Percentiles rank a stretch among this genome's conserved stretches.
These are phyloP conservation scores for Siphamia tubifer DNA, from an alignment of 2,113 vertebrate genomes.

Conservation along the genomic window DNA sequence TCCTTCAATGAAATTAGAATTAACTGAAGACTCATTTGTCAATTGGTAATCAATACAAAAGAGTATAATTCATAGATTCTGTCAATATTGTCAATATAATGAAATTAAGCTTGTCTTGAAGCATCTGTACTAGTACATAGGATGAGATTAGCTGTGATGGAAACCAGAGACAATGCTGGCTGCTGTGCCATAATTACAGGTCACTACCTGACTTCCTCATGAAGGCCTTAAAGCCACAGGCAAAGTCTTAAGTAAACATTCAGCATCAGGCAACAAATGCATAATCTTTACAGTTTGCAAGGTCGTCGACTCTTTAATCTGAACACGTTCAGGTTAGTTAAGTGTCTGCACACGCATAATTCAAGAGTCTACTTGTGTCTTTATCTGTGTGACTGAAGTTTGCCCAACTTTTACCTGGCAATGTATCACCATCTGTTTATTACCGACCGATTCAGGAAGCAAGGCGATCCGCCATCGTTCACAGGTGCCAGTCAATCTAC, in stretches of 20 bases:
- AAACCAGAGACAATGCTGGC: background rate
- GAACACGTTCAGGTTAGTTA: background rate
- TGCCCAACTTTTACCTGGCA: conserved; percentile 40
- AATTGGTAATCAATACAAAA: background rate
- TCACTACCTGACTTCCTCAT: conserved; percentile 33
- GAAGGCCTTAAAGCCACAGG: background rate
- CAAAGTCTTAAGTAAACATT: background rate
- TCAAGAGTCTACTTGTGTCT: background rate
- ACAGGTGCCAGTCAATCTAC: background rate
- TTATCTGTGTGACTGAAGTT: conserved; percentile 20
- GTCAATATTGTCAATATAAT: background rate
- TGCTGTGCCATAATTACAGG: conserved; percentile 21
- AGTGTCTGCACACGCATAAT: background rate
- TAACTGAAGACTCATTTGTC: no score
- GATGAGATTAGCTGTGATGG: background rate
- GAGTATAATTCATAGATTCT: background rate
- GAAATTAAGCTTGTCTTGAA: background rate
- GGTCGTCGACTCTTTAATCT: background rate
- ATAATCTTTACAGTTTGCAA: background rate
- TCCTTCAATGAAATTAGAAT: background rate
- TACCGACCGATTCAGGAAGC: background rate
- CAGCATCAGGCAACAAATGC: background rate
- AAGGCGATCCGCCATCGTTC: background rate
- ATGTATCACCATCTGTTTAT: conserved; percentile 8
- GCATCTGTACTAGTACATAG: background rate